Evolutionary conservation across 1,140 invertebrate genomes (phyloP).

Genomic region (Drosophila subobscura): DNA sequence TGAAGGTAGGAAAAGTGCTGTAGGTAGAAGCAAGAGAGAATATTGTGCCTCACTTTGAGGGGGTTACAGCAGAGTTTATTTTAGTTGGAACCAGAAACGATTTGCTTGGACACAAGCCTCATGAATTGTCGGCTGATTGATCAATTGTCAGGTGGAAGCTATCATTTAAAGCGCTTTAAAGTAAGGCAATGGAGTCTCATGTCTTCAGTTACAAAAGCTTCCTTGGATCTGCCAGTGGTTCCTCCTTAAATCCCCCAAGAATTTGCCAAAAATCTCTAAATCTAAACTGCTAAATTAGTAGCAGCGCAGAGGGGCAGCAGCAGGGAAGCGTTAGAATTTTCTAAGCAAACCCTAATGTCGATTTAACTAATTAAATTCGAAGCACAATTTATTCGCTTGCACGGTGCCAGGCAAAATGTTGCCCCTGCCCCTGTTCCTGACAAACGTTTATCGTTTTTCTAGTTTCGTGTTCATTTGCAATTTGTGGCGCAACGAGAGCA

Average conservation of each 20-base stretch:
- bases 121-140: too few relatives aligned
- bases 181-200: too few relatives aligned
- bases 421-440: constrained; percentile 17
- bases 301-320: background rate
- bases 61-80: too few relatives aligned
- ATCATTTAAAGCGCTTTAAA: too few relatives aligned
- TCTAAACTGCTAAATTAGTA: constrained; percentile 55
- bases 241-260: too few relatives aligned
- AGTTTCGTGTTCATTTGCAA: constrained; percentile 79
- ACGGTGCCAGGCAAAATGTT: constrained; percentile 51
- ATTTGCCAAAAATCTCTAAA: constrained; percentile 15
- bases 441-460: constrained; percentile 49
- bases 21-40: too few relatives aligned
- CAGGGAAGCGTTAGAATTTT: background rate
- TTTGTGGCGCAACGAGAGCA: constrained; percentile 46
- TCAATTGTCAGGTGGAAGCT: too few relatives aligned
- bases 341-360: constrained; percentile 19
- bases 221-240: background rate
- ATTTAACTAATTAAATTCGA: constrained; percentile 74
- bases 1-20: too few relatives aligned
- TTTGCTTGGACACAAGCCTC: too few relatives aligned
- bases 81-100: too few relatives aligned
- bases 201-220: too few relatives aligned
- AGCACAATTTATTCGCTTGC: constrained; percentile 62
- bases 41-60: too few relatives aligned